Percentiles rank a stretch among this genome's conserved stretches.
phyloP scores from a whole-genome alignment of 2,797 vertebrate species.

The Acanthis flammea region DNA sequence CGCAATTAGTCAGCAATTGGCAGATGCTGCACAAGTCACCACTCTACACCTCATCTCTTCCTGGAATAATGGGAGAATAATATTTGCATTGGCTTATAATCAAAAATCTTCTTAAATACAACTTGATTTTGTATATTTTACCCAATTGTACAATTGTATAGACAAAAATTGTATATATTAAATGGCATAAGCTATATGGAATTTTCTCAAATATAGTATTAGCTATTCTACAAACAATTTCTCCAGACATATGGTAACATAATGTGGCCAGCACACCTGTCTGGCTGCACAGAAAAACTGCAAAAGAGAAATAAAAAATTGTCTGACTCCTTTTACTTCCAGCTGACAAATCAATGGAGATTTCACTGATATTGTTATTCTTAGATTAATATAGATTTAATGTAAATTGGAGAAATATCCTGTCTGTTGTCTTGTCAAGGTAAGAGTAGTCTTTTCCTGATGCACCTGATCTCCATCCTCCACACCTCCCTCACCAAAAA shows the following conservation, averaged over 20 bases:
- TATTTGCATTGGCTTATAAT: slow-evolving; percentile 58
- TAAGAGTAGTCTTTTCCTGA: not conserved
- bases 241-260: slow-evolving; percentile 1
- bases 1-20: slow-evolving; percentile 43
- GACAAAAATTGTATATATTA: slow-evolving; percentile 3
- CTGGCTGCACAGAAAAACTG: not conserved
- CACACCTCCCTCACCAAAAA: fast-evolving
- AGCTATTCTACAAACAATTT: slow-evolving; percentile 7
- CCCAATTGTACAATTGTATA: slow-evolving; percentile 41
- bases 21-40: not conserved
- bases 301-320: not conserved
- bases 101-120: slow-evolving; percentile 44
- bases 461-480: not conserved
- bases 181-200: not conserved
- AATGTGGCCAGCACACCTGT: slow-evolving; percentile 4
- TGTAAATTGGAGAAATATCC: not conserved
- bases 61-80: slow-evolving; percentile 55
- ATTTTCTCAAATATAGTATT: slow-evolving; percentile 23
- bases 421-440: not conserved
- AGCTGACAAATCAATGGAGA: not conserved
- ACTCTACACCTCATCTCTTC: slow-evolving; percentile 39
- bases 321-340: not conserved
- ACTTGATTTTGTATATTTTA: slow-evolving; percentile 51
- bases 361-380: not conserved
- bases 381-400: not conserved